Evolutionary conservation across 1,140 invertebrate genomes (phyloP).

Genomic region (Macrostomum lignano): DNA sequence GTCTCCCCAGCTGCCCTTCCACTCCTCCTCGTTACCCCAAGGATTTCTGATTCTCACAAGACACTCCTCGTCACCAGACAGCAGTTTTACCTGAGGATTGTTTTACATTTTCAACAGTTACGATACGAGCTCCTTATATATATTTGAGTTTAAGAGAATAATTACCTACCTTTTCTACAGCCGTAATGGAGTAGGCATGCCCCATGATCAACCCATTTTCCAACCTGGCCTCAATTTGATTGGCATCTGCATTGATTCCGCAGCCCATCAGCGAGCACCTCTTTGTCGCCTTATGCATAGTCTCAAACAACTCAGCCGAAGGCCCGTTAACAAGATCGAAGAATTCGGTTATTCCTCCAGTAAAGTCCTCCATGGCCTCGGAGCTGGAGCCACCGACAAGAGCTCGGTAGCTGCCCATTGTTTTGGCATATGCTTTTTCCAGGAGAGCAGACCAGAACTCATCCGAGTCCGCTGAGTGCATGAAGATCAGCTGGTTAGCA

Average conservation of each 20-base stretch:
- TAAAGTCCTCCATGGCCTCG: constrained; percentile 33
- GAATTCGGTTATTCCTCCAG: constrained; percentile 30
- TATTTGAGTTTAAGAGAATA: constrained; percentile 32
- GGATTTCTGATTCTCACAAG: constrained; percentile 61
- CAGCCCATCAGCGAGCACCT: constrained; percentile 80
- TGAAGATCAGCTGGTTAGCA: constrained; percentile 36
- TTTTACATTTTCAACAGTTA: constrained; percentile 32
- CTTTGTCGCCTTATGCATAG: constrained; percentile 65
- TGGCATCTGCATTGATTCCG: constrained; percentile 36
- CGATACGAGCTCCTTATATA: constrained; percentile 28
- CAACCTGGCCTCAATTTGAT: constrained; percentile 50
- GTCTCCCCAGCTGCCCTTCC: constrained; percentile 46
- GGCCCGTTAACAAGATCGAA: constrained; percentile 4
- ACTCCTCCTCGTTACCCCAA: constrained; percentile 70
- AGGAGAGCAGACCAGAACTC: constrained; percentile 44
- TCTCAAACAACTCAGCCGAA: constrained; percentile 44
- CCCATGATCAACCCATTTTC: constrained; percentile 59
- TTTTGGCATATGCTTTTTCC: constrained; percentile 51
- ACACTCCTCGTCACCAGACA: constrained; percentile 30
- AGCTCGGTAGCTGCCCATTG: constrained; percentile 28
- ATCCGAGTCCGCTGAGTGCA: constrained; percentile 36
- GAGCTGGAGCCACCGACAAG: constrained; percentile 30
- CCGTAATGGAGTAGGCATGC: constrained; percentile 74
- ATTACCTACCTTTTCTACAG: constrained; percentile 33
- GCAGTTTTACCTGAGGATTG: constrained; percentile 3